Conservation (phyloP, 1,140 invertebrate species). For the Lepidurus arcticus region DNA sequence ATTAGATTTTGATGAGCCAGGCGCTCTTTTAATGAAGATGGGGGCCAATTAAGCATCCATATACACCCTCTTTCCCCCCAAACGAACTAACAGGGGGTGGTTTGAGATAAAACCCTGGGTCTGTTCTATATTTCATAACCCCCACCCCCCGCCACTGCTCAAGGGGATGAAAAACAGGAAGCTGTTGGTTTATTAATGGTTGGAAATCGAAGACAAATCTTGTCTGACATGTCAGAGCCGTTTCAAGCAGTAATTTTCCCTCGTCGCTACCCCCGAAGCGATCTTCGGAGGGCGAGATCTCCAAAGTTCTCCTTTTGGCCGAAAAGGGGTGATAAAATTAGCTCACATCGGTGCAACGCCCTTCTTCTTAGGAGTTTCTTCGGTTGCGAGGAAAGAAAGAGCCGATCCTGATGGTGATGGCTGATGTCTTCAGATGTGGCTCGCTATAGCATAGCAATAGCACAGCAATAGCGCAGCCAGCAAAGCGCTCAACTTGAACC, state of each 20-base stretch:
- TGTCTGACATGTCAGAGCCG: neutral
- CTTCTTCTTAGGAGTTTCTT: neutral
- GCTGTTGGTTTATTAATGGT: constrained; percentile 22
- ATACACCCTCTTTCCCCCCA: neutral
- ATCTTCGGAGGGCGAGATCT: neutral
- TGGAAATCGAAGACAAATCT: constrained; percentile 22
- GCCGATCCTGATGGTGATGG: constrained; percentile 13
- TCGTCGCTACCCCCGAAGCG: neutral
- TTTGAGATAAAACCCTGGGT: too few relatives aligned
- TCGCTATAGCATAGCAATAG: neutral
- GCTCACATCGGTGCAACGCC: constrained; percentile 20
- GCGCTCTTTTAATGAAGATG: constrained; percentile 16
- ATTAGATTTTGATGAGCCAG: constrained; percentile 19
- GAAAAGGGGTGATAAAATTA: constrained; percentile 20
- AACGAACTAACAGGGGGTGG: too few relatives aligned
- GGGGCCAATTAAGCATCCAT: constrained; percentile 7
- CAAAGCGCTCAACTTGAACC: constrained; percentile 9
- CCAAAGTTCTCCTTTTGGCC: neutral
- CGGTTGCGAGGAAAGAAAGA: neutral
- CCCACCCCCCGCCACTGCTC: neutral
- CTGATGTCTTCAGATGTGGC: constrained; percentile 21
- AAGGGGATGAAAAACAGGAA: neutral
- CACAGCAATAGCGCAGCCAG: neutral
- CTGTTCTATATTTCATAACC: neutral
- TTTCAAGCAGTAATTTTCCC: neutral